These are phyloP conservation scores for Turritopsis dohrnii DNA, from an alignment of 30 jellyfish, hydroid and myxozoan genomes.

Conservation along the genomic window DNA sequence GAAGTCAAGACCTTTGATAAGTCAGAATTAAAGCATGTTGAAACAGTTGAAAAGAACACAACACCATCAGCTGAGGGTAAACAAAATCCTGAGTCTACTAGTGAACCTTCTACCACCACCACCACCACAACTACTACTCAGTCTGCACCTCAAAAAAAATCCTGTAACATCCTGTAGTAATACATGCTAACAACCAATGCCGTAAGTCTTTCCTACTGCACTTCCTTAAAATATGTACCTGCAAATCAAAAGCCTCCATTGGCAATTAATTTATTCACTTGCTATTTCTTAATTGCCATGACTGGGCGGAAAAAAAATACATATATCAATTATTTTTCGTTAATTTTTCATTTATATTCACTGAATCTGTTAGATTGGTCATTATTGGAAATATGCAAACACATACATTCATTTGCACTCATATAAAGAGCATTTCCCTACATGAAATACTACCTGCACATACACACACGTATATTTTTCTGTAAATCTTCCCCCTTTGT, in stretches of 20 bases:
- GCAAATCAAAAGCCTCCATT: neutral
- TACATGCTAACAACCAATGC: constrained; percentile 12
- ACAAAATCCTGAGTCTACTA: constrained; percentile 15
- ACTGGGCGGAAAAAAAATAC: neutral
- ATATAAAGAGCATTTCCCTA: too few relatives aligned
- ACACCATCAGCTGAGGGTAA: constrained; percentile 54
- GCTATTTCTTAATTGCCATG: constrained; percentile 10
- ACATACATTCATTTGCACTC: too few relatives aligned
- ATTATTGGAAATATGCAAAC: too few relatives aligned
- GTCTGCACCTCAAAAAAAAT: neutral
- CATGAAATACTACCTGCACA: too few relatives aligned
- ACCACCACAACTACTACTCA: neutral
- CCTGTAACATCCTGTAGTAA: constrained; percentile 23
- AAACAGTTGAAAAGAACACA: constrained; percentile 58
- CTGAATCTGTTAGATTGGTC: neutral
- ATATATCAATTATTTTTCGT: neutral
- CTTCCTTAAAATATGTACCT: neutral
- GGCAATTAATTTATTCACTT: constrained; percentile 2
- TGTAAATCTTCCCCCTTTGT: too few relatives aligned
- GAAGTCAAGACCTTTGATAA: constrained; percentile 62
- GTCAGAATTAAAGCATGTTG: constrained; percentile 60
- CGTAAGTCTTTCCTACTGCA: constrained; percentile 23
- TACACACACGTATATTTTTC: neutral
- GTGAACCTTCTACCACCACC: neutral
- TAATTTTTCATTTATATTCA: neutral